Base-by-base conservation (phyloP, 2,888 invertebrate species). In the Leptopilina syphax region DNA sequence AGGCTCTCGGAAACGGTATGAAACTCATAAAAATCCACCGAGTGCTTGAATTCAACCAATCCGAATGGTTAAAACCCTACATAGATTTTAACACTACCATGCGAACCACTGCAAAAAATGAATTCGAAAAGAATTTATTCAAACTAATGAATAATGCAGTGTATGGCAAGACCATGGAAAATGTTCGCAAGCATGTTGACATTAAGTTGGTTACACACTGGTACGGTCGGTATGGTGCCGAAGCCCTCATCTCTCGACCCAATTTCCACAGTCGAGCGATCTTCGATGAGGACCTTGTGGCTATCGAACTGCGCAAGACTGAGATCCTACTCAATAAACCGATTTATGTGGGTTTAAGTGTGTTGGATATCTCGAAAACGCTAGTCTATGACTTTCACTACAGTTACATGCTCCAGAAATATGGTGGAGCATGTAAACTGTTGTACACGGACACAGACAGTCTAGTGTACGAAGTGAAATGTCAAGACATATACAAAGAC, bases 161-260 rank as follows among this genome's bases (percentile, higher is more conserved):
- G 6, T 88, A 84, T 50, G 50, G 50, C 3, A 50, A 50, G 50
- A 50, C 50, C 10, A 50, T 50, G 50, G 12, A 50, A 50, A 92
- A 92, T 86, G 88, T 91, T 12, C 82, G 89, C 54, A 92, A 92
- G 65, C 84, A 87, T 80, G 84, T 87, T 18, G 87, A 90, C 83
- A 85, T 93, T 0, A 87, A 85, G 83, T 67, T 89, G 5, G 79
- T 86, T 9, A 84, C 83, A 3, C 60, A 84, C 34, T 88, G 88
- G 87, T 82, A 86, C 24, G 85, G 84, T 1, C 24, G 82, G 7
- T 82, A 82, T 63, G 89, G 87, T 24, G 89, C 85, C 5, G 84
- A 86, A 83, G 77, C 79, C 1, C 78, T 82, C 4, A 86, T 88
- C 4, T 65, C 85, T 6, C 82, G 83, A 81, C 85, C 89, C 0